Conservation (phyloP, 1,140 invertebrate genomes). For the Hyles vespertilio region DNA sequence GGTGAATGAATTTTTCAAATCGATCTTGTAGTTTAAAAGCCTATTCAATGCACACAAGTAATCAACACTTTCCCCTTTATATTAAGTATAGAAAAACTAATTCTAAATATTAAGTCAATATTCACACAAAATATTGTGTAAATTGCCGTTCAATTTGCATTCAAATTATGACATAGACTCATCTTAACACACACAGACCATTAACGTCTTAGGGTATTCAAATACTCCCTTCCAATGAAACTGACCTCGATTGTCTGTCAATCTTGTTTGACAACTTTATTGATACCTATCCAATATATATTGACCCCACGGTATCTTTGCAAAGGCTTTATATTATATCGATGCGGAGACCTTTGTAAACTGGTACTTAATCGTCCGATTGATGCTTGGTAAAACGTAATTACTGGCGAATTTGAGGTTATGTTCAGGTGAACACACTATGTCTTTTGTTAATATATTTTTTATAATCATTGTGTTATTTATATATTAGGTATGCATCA, state of each 20-base stretch:
- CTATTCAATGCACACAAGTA: too few relatives aligned
- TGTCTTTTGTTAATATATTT: not conserved
- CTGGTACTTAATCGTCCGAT: slow-evolving; percentile 3
- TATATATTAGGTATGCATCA: too few relatives aligned
- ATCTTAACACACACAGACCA: not conserved
- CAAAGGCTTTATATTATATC: not conserved
- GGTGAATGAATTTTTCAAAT: too few relatives aligned
- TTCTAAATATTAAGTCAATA: too few relatives aligned
- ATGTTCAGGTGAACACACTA: not conserved
- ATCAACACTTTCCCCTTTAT: too few relatives aligned
- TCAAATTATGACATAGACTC: too few relatives aligned
- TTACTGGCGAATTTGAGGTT: not conserved
- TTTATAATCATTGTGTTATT: too few relatives aligned
- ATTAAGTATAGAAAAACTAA: too few relatives aligned
- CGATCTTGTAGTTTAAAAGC: too few relatives aligned
- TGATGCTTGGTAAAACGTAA: slow-evolving; percentile 1
- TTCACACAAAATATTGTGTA: too few relatives aligned
- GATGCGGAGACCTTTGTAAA: slow-evolving; percentile 8
- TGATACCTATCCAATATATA: slow-evolving; percentile 25
- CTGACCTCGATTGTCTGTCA: slow-evolving; percentile 49
- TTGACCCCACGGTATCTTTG: slow-evolving; percentile 11
- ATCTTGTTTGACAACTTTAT: slow-evolving; percentile 36
- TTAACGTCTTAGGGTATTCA: slow-evolving; percentile 3
- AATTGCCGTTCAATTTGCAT: too few relatives aligned
- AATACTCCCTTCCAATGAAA: slow-evolving; percentile 12